Conservation (phyloP, 2,797 vertebrate genomes). For the Hipposideros larvatus region DNA sequence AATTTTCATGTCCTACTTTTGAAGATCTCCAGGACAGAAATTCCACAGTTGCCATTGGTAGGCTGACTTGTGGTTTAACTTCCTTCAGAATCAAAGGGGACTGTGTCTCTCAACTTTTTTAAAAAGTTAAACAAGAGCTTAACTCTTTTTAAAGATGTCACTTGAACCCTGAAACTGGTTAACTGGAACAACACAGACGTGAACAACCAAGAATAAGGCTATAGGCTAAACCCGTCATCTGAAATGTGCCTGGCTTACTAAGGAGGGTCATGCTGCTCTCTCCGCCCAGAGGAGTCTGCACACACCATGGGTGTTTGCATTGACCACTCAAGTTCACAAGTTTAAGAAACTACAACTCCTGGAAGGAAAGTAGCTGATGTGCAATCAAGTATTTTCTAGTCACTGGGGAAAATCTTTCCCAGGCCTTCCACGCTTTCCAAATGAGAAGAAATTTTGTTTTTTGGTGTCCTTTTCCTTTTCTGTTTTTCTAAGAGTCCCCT, state of each 20-base stretch:
- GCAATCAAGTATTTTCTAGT: not conserved
- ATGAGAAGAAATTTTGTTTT: not conserved
- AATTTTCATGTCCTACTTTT: slow-evolving; percentile 66
- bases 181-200: not conserved
- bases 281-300: not conserved
- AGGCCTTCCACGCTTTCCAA: slow-evolving; percentile 43
- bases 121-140: slow-evolving; percentile 55
- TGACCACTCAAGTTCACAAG: not conserved
- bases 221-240: rapidly evolving
- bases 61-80: slow-evolving; percentile 51
- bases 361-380: not conserved
- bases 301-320: rapidly evolving
- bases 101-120: not conserved
- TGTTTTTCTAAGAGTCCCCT: not conserved
- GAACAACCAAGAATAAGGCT: not conserved
- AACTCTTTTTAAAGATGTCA: slow-evolving; percentile 32
- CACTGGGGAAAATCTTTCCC: not conserved
- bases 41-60: slow-evolving; percentile 38
- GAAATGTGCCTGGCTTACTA: not conserved
- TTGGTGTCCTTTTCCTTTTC: not conserved
- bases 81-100: slow-evolving; percentile 40
- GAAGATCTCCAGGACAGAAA: slow-evolving; percentile 66
- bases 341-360: not conserved
- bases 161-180: not conserved
- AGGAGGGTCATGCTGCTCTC: rapidly evolving